Conservation (phyloP, 2,113 vertebrate species). For the Anhinga anhinga region DNA sequence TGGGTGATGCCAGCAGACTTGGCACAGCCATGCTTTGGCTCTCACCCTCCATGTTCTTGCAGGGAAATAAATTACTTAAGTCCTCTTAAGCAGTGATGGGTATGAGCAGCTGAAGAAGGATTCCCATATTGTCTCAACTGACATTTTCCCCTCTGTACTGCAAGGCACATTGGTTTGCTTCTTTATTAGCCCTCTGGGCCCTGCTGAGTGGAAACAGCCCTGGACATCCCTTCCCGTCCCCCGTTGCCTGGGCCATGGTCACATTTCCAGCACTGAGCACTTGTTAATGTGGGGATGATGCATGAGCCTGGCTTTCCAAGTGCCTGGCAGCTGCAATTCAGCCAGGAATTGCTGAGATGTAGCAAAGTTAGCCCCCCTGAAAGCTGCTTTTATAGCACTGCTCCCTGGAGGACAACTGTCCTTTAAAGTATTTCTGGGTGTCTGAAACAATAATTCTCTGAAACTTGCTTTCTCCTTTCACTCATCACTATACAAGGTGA, state of each 20-base stretch:
- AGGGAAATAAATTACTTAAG: not conserved
- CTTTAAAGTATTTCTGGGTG: not conserved
- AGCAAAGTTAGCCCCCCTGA: not conserved
- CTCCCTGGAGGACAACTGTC: slow-evolving; percentile 22
- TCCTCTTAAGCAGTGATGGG: not conserved
- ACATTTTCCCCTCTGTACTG: not conserved
- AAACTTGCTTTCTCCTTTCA: not conserved
- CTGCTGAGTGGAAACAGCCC: not conserved
- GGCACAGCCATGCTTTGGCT: not conserved
- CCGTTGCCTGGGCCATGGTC: not conserved
- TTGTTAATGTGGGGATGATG: not conserved
- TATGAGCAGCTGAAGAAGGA: not conserved
- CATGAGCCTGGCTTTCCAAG: not conserved
- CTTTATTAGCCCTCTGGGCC: not conserved
- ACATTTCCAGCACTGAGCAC: not conserved
- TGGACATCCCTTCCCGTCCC: not conserved
- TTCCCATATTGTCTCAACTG: not conserved
- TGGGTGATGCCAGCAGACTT: not conserved
- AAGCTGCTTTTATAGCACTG: not conserved
- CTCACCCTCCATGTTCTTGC: not conserved
- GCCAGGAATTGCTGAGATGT: not conserved
- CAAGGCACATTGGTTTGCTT: not conserved
- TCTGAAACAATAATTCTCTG: not conserved
- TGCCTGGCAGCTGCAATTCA: not conserved
- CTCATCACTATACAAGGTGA: not conserved